Evolutionary conservation across 2,888 invertebrate species (phyloP).

Genomic region (Rhabditophanes sp.): DNA sequence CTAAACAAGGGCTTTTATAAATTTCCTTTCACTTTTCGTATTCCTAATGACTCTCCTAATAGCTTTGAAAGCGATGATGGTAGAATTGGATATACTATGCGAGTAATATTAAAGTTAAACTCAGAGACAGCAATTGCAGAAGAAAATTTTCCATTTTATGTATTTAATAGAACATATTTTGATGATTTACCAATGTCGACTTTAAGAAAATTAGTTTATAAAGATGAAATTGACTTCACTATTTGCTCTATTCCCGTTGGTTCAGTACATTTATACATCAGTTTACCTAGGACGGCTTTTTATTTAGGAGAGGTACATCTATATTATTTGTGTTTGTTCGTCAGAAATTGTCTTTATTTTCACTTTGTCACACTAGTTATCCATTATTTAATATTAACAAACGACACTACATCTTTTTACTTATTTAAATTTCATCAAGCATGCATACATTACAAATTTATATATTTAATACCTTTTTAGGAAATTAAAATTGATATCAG

Average conservation of each 20-base stretch:
- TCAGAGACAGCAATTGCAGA: conserved; percentile 31
- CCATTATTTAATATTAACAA: background rate
- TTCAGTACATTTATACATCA: conserved; percentile 28
- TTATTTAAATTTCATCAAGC: too few species aligned
- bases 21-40: conserved; percentile 27
- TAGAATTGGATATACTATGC: conserved; percentile 33
- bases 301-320: conserved; percentile 29
- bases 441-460: background rate
- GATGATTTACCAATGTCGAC: conserved; percentile 33
- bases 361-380: background rate
- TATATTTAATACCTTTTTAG: conserved; percentile 12
- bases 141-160: conserved; percentile 36
- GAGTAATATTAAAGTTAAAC: conserved; percentile 24
- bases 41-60: conserved; percentile 27
- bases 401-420: background rate
- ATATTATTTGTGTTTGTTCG: conserved; percentile 1
- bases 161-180: conserved; percentile 34
- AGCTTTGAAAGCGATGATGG: conserved; percentile 39
- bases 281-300: conserved; percentile 31
- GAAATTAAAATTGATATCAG: conserved; percentile 21
- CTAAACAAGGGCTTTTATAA: conserved; percentile 32
- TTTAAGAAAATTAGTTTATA: conserved; percentile 35
- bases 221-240: conserved; percentile 39
- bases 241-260: conserved; percentile 40
- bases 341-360: too few species aligned